These are phyloP conservation scores for Pholis gunnellus DNA, from an alignment of 2,113 vertebrate genomes.

Conservation along the genomic window DNA sequence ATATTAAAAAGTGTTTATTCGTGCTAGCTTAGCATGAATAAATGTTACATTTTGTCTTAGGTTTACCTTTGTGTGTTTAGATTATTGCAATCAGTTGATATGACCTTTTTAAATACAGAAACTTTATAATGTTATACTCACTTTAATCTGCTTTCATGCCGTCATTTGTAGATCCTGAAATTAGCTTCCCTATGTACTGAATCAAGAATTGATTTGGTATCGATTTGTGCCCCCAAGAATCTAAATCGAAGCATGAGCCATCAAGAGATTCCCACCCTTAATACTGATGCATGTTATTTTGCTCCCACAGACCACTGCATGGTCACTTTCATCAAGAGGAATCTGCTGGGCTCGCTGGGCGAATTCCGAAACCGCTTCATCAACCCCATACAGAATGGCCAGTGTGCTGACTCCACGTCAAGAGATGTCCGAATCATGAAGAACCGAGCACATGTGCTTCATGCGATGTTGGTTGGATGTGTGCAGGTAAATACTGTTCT, in stretches of 20 bases:
- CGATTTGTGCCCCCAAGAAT: neutral
- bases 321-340: constrained; percentile 98
- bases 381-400: constrained; percentile 97
- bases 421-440: constrained; percentile 96
- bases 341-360: constrained; percentile 92
- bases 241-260: neutral
- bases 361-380: constrained; percentile 98
- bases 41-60: neutral
- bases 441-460: constrained; percentile 95
- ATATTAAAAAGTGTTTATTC: neutral
- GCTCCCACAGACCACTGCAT: constrained; percentile 92
- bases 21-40: neutral
- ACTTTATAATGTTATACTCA: neutral
- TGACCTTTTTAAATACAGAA: neutral
- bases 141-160: neutral
- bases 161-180: neutral
- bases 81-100: neutral
- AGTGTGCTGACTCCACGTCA: constrained; percentile 95
- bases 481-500: constrained; percentile 89
- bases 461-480: constrained; percentile 93
- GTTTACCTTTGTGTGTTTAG: neutral
- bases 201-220: neutral
- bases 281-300: neutral
- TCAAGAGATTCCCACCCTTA: neutral
- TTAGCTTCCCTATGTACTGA: neutral